Base-by-base conservation (phyloP, 2,113 vertebrate genomes). In the Scomber japonicus region DNA sequence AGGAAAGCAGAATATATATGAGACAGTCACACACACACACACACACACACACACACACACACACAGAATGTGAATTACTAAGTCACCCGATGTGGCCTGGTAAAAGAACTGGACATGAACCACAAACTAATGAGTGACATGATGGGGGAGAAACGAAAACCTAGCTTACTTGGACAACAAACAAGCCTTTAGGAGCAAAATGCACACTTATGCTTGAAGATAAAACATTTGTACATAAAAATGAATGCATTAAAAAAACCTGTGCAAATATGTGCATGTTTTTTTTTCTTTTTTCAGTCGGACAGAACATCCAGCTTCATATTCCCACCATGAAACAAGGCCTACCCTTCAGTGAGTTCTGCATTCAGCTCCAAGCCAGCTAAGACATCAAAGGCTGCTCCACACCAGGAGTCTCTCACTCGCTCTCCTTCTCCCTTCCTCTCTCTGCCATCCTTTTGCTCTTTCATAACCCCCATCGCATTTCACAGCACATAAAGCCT, bases 401-500 rank as follows among this genome's bases (percentile, higher is more conserved):
- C 75, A 88, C 55, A 82, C 89, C 80, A 87, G 75, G 57, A 90
- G 83, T 77, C 80, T 87, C 78, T 77, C 59, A 10, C 81, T 78
- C 66, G 13, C 60, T 83, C 76, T 82, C 57, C 66, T 61, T 85
- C 66, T 78, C 75, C 67, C 45, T 71, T 78, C 66, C 71, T 84
- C 75, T 78, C 72, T 71, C 78, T 84, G 82, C 70, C 73, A 83
- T 76, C 61, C 80, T 84, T 76, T 91, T 87, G 82, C 89, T 87
- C 89, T 92, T 93, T 92, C 93, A 93, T 84, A 92, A 91, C 91
- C 88, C 71, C 86, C 83, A 83, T 92, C 88, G 67, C 93, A 93
- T 95, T 95, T 95, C 93, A 95, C 94, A 96, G 91, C 94, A 95
- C 94, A 94, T 95, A 95, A 94, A 94, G 91, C 93, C 93, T 93